These are phyloP conservation scores for Anneissia japonica DNA, from an alignment of 35 echinoderm and acorn worm genomes.

Conservation along the genomic window DNA sequence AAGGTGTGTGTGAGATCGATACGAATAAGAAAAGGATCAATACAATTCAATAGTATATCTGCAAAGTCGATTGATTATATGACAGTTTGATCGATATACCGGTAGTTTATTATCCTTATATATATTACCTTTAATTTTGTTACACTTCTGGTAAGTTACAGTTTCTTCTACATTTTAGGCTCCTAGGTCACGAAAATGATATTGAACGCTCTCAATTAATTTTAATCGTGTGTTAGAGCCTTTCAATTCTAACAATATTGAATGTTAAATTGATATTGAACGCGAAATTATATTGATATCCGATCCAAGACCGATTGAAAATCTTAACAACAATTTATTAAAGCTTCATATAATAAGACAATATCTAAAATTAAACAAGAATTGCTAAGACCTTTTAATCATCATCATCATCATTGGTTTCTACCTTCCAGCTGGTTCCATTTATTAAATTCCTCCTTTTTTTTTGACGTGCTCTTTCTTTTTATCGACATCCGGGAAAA, in stretches of 20 bases:
- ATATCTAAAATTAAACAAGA: too few species aligned
- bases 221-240: not conserved
- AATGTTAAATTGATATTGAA: not conserved
- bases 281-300: not conserved
- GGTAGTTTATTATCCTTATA: not conserved
- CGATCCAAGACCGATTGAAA: not conserved
- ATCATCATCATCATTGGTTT: too few species aligned
- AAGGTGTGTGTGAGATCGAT: not conserved
- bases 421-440: too few species aligned
- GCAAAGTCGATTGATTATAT: not conserved
- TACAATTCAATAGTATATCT: not conserved
- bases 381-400: too few species aligned
- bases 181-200: not conserved
- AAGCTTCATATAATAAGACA: not conserved
- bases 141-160: not conserved
- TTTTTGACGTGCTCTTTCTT: too few species aligned
- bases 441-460: too few species aligned
- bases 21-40: not conserved
- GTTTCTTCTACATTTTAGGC: not conserved
- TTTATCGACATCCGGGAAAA: too few species aligned
- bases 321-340: not conserved
- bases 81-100: not conserved
- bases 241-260: not conserved
- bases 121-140: not conserved
- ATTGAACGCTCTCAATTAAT: not conserved